Conservation (phyloP, 2,113 vertebrate genomes). For the Hippocampus zosterae region DNA sequence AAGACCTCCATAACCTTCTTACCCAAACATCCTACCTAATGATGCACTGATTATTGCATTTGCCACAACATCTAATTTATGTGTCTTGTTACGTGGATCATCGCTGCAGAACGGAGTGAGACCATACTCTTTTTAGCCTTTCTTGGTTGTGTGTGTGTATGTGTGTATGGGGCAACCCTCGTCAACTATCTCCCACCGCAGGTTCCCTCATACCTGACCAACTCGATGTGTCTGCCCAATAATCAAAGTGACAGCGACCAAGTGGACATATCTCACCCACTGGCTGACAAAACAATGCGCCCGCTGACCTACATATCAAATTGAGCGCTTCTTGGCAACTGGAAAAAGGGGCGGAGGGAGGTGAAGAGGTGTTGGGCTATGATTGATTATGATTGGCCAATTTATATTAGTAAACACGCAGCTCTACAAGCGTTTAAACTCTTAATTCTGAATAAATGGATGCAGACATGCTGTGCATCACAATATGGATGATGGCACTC, state of each 20-base stretch:
- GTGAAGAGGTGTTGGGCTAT: background rate
- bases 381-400: constrained; percentile 47
- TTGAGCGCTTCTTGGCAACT: constrained; percentile 49
- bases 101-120: constrained; percentile 46
- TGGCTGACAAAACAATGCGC: constrained; percentile 50
- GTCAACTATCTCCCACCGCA: constrained; percentile 50
- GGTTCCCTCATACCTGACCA: constrained; percentile 61
- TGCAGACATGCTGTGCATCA: background rate
- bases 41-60: constrained; percentile 47
- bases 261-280: constrained; percentile 56
- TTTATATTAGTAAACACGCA: constrained; percentile 48
- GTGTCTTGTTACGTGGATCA: constrained; percentile 58
- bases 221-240: constrained; percentile 61
- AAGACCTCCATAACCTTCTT: constrained; percentile 13
- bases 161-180: constrained; percentile 11
- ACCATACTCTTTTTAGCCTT: constrained; percentile 36
- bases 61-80: constrained; percentile 33
- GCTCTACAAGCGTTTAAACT: constrained; percentile 26
- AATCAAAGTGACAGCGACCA: constrained; percentile 67
- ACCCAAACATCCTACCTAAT: constrained; percentile 45
- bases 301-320: constrained; percentile 69
- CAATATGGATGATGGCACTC: background rate
- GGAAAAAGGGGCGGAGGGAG: constrained; percentile 34
- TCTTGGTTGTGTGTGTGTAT: constrained; percentile 5
- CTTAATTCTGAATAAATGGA: background rate